A percentile compares a stretch with the other conserved stretches of the same genome.
Conservation (phyloP, 2,113 vertebrate genomes). For the Salvelinus sp. region DNA sequence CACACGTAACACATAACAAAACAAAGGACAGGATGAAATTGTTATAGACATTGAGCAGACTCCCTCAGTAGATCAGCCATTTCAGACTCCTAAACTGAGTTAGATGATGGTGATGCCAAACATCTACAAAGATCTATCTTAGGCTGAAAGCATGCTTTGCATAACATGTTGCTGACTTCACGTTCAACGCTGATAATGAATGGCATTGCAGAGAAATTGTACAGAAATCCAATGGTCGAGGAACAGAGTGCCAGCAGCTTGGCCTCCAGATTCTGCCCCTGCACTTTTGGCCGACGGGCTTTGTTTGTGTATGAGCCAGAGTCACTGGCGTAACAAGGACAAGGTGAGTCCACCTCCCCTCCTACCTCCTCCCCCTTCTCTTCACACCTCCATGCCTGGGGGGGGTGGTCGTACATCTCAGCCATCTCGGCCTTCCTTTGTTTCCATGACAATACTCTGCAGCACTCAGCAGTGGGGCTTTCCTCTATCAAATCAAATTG, state of each 20-base stretch:
- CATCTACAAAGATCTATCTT: no score
- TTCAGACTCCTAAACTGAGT: no score
- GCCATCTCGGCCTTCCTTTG: conserved; percentile 55
- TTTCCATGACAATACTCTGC: conserved; percentile 75
- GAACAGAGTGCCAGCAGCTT: background rate
- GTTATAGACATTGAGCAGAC: no score
- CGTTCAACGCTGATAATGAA: conserved; percentile 52
- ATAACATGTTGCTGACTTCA: conserved; percentile 70
- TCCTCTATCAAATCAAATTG: conserved; percentile 7
- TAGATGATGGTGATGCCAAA: no score
- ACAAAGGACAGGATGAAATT: no score
- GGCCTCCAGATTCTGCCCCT: conserved; percentile 29
- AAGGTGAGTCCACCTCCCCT: conserved; percentile 13
- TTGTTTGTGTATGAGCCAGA: conserved; percentile 35
- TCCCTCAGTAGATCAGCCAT: no score
- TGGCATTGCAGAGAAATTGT: conserved; percentile 31
- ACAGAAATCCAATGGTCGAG: conserved; percentile 33
- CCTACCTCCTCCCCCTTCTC: conserved; percentile 1
- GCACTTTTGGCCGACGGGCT: background rate
- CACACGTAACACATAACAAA: background rate
- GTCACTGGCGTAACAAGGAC: conserved; percentile 32
- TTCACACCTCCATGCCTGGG: conserved; percentile 28
- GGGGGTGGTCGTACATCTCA: conserved; percentile 48
- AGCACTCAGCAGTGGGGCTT: conserved; percentile 50
- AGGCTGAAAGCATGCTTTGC: conserved; percentile 51